Evolutionary conservation across 1,140 invertebrate species (phyloP), one percentile per base, ranked within the genome.

Genomic region (Himalopsyche phryganea): DNA sequence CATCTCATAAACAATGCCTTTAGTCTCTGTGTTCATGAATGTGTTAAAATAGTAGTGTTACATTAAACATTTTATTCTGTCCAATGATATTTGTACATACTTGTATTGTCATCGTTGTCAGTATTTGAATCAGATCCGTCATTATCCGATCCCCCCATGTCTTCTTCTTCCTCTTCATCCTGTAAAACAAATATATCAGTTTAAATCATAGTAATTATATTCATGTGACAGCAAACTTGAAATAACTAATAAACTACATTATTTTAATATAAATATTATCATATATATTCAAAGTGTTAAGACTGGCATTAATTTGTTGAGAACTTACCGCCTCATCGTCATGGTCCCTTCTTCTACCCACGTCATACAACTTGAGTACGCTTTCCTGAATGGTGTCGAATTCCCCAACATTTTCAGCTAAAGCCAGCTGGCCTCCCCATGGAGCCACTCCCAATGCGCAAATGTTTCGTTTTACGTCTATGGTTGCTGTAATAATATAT

Each of bases 391-490:
- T 82, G 55, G 82, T 85, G 51, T 87, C 86, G 69, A 83, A 87
- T 61, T 86, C 82, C 18, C 84, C 87, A 64, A 85, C 80, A 77
- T 92, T 91, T 75, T 94, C 91, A 0, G 93, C 89, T 1, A 93
- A 73, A 0, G 88, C 87, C 48, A 93, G 86, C 72, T 92, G 88
- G 1, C 86, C 89, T 60, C 90, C 89, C 69, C 81, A 85, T 54
- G 81, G 81, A 58, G 89, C 89, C 48, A 89, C 84, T 17, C 83
- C 83, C 54, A 94, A 71, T 68, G 87, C 84, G 67, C 85, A 89
- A 69, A 88, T 89, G 67, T 84, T 93, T 69, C 85, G 83, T 69
- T 91, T 92, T 3, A 94, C 87, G 76, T 96, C 93, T 59, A 91
- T 86, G 0, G 94, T 96, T 0, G 92, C 90, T 88, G 71, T 17